phyloP scores from a whole-genome alignment of 2,888 invertebrate genomes.

The Sclerodermus sp. region DNA sequence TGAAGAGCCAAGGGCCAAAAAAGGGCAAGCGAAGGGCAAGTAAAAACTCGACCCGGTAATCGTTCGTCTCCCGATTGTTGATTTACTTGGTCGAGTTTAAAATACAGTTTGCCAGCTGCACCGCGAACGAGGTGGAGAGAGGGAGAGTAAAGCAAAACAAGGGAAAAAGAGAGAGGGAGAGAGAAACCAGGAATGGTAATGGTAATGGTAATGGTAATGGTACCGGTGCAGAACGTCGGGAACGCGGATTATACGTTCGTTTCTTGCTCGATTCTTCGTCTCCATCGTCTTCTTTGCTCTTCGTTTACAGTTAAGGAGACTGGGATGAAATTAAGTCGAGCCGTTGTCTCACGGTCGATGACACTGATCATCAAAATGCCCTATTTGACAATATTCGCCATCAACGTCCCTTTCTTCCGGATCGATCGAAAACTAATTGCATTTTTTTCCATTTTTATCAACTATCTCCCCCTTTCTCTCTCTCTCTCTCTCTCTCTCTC shows the following conservation, averaged over 20 bases:
- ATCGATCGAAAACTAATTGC: not conserved
- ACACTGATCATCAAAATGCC: slow-evolving; percentile 10
- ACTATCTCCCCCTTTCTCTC: not conserved
- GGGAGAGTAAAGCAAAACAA: not conserved
- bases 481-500: slow-evolving; percentile 10
- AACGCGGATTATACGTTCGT: slow-evolving; percentile 31
- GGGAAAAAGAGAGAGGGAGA: not conserved
- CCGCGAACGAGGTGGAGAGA: not conserved
- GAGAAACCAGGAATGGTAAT: slow-evolving; percentile 29
- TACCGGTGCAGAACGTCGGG: slow-evolving; percentile 32
- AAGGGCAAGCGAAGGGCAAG: not conserved
- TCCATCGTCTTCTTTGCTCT: slow-evolving; percentile 17
- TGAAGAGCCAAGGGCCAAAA: not conserved
- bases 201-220: slow-evolving; percentile 30
- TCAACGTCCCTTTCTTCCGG: slow-evolving; percentile 1
- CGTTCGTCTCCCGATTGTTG: slow-evolving; percentile 26
- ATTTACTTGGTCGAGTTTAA: slow-evolving; percentile 28
- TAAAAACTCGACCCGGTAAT: slow-evolving; percentile 22
- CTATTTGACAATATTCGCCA: not conserved
- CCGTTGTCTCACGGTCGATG: slow-evolving; percentile 34
- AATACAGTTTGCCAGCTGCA: slow-evolving; percentile 25
- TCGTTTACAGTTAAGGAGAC: slow-evolving; percentile 44
- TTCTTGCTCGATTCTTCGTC: slow-evolving; percentile 28
- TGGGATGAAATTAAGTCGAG: slow-evolving; percentile 34
- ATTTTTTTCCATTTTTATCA: slow-evolving; percentile 1